Base-by-base conservation (phyloP, 2,888 invertebrate genomes). In the Troglohyphantes excavatus region DNA sequence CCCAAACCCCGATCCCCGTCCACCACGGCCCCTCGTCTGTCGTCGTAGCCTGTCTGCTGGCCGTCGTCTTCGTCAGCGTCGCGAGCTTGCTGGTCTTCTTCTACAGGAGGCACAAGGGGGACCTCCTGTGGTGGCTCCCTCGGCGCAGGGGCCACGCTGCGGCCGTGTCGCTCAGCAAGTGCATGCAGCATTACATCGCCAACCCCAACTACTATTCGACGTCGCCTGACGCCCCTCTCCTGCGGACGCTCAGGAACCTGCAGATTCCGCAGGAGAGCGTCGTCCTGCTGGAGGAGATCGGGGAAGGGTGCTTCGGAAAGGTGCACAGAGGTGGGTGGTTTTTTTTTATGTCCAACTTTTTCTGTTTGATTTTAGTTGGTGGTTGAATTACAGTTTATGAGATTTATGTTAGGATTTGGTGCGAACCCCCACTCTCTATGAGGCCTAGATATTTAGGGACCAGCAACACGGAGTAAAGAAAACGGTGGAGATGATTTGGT, bases 221-320 rank as follows among this genome's bases (percentile, higher is more conserved):
- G 13, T 90, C 91, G 0, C 91, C 91, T 7, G 92, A 92, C 21
- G 90, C 82, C 13, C 75, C 85, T 0, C 43, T 92, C 27, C 79
- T 91, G 9, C 84, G 91, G 65, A 73, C 91, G 9, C 70, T 92
- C 23, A 70, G 67, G 29, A 90, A 91, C n/a, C 78, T 92, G 39
- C 92, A 92, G 73, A 93, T 94, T 78, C 92, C 93, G 0, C 89
- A 92, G 75, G 96, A 96, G 90, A 95, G 95, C 2, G 94, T 97
- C 27, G 94, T 95, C 13, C 91, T 93, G n/a, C 19, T 81, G 9
- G 91, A 92, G 79, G 92, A 91, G 11, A 91, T 92, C 33, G 92
- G 92, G 7, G 92, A 92, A 27, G 92, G 92, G 3, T 92, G 90
- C 39, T 92, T 92, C 61, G 92, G 92, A 0, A 92, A 91, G 19